Evolutionary conservation across 2,113 vertebrate species (phyloP).

Genomic region (Sorex fumeus): DNA sequence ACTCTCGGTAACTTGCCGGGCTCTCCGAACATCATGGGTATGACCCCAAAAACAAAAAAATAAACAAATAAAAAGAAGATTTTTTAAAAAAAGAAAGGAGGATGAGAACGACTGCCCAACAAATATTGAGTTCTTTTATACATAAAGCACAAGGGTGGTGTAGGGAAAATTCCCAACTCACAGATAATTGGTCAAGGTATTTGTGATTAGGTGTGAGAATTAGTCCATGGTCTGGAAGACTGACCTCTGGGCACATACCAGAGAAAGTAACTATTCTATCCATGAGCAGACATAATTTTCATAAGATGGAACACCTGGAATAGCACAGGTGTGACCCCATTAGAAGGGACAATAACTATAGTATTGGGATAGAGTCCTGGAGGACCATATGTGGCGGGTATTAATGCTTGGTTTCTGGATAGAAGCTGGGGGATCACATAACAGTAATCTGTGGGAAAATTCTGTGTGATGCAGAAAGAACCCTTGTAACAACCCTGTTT

Average conservation of each 20-base stretch:
- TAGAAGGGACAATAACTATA: background rate
- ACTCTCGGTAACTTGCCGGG: too few relatives aligned
- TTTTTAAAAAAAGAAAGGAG: too few relatives aligned
- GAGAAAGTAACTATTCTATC: too few relatives aligned
- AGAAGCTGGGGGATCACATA: rapidly evolving
- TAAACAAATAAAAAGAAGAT: too few relatives aligned
- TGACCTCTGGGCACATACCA: background rate
- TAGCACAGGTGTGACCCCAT: background rate
- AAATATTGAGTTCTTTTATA: background rate
- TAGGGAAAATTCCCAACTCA: background rate
- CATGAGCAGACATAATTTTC: background rate
- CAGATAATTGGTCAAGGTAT: background rate
- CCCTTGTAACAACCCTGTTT: background rate
- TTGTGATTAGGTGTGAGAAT: background rate
- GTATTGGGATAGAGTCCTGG: background rate
- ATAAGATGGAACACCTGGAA: background rate
- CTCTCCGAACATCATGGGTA: too few relatives aligned
- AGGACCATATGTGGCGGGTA: background rate
- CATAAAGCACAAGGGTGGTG: background rate
- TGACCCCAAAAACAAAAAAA: too few relatives aligned
- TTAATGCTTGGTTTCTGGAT: background rate
- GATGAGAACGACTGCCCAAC: background rate
- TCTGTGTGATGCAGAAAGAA: background rate
- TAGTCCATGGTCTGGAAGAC: background rate
- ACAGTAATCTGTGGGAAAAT: background rate